Evolutionary conservation across 2,888 invertebrate genomes (phyloP), one percentile per base, ranked within the genome.

Genomic region (Nemoura dubitans): DNA sequence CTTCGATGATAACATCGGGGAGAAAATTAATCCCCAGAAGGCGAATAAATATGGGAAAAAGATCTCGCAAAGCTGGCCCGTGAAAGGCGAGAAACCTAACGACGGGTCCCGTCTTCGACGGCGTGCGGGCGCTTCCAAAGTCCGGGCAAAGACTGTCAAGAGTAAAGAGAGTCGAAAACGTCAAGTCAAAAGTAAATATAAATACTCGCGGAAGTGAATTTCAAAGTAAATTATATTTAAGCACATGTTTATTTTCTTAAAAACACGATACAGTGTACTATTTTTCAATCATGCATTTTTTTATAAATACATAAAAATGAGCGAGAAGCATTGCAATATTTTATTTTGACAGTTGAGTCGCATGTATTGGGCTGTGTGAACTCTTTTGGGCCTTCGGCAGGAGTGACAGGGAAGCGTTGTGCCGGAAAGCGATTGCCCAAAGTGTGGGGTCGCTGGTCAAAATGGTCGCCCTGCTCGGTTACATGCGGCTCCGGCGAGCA

Each of bases 1-100:
- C n/a, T 81, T 81, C 30, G 81, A 81, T 21, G 81, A 81, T 30
- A 28, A 81, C n/a, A 81, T 81, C 81, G 81, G 81, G 0, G 30
- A 30, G 81, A 81, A 81, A 30, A 81, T 81, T 29, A 81, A 81
- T 30, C 7, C 30, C 2, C 59, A 59, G n/a, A 81, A 81, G n/a
- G 0, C 14, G n/a, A 81, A 7, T 16, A 28, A 81, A 7, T 81
- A 28, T 6, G 81, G 78, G 21, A 78, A 28, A n/a, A 81, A 81
- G 7, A 21, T 59, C 59, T 59, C 6, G 59, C 36, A 36, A 36
- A 36, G 59, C 21, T 21, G 14, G 59, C 59, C 59, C 21, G 16
- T 59, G 59, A 59, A 59, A 59, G 59, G 2, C 21, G 59, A 59
- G 6, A 59, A 59, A 59, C 21, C 59, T 16, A 10, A 59, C 14